Conservation (phyloP, 2,113 vertebrate genomes). For the Actenoides lindsayi region DNA sequence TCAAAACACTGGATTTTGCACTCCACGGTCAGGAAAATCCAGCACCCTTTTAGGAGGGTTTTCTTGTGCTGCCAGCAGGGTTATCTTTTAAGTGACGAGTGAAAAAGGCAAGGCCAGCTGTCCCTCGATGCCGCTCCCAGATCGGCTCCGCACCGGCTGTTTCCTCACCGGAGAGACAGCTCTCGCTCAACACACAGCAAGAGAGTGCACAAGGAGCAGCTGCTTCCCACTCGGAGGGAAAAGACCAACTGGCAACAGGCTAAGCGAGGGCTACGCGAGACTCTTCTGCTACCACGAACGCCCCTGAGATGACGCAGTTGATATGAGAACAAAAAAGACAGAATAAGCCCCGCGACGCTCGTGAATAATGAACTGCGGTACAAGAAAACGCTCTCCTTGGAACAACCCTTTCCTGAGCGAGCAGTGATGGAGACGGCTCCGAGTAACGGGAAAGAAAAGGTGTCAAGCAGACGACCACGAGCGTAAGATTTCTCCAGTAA, state of each 20-base stretch:
- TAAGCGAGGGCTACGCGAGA: background rate
- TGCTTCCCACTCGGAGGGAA: background rate
- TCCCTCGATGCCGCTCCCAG: background rate
- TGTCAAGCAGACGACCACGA: background rate
- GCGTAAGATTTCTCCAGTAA: background rate
- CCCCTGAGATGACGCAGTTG: background rate
- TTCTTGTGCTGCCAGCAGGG: background rate
- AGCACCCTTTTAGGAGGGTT: background rate
- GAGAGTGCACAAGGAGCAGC: background rate
- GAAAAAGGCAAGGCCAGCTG: background rate
- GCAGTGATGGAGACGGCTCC: background rate
- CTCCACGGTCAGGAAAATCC: background rate
- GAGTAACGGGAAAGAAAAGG: background rate
- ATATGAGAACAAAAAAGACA: background rate
- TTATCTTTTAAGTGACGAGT: background rate
- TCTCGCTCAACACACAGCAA: background rate
- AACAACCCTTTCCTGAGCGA: background rate
- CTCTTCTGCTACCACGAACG: background rate
- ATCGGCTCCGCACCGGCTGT: background rate
- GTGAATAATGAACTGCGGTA: background rate
- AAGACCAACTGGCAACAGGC: background rate
- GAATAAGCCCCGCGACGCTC: background rate
- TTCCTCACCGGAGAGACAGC: background rate
- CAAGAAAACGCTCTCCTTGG: background rate
- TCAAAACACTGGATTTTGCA: background rate